Evolutionary conservation across 2,797 vertebrate genomes (phyloP), one percentile per base, ranked within the genome.

Genomic region (Choloepus didactylus): DNA sequence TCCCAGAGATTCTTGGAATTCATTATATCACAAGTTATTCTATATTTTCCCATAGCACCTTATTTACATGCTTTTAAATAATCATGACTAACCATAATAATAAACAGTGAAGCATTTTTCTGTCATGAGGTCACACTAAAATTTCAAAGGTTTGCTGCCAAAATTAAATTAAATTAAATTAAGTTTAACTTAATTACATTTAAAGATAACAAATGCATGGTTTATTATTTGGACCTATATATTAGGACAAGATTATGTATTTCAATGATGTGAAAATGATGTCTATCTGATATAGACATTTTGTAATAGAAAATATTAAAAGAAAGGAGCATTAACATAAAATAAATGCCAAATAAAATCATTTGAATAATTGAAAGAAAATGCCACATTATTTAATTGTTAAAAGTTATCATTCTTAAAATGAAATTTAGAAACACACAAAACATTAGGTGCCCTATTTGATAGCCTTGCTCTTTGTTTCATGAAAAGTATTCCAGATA

Each of bases 191-290:
- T 54, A 18, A 54, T 54, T 54, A 4, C 16, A 54, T 54, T 54
- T 54, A 54, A 54, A 54, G 49, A 19, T 49, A 84, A 49, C 60
- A 83, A 82, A 83, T 41, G 8, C 29, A 23, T 14, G 14, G 25
- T 21, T 70, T 95, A 93, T 75, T 87, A 81, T 49, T 49, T 38
- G 19, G 15, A 19, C 18, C 12, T 62, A 81, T 9, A 14, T 87
- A 46, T 25, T 75, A 10, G 41, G 70, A 75, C 3, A 81, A 80
- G 54, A 38, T 76, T 79, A 19, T 46, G 66, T 3, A 75, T 85
- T 88, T 95, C 49, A 94, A 31, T n/a, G 18, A 49, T 69, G 4
- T 73, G 49, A 87, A 96, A 90, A 72, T 46, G 8, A 88, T 62
- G 23, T 29, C 11, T 79, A 87, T 35, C 23, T 87, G 66, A 83